Percentiles rank a stretch among this genome's conserved stretches.
phyloP scores from a whole-genome alignment of 2,888 invertebrate species.

The Heliconius sara region DNA sequence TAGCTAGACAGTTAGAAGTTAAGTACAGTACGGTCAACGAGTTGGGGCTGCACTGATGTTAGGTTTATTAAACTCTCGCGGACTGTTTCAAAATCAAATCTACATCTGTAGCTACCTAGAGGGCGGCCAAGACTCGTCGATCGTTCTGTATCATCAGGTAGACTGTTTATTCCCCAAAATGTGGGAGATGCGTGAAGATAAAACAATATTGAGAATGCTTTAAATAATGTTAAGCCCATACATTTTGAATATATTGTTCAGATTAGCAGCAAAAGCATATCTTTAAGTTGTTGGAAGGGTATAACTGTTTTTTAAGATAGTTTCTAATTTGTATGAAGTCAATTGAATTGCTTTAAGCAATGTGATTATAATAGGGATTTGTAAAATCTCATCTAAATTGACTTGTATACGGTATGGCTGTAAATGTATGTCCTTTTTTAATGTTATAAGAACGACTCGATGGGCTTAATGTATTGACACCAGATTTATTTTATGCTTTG shows the following conservation, averaged over 20 bases:
- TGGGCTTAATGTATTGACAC: neutral
- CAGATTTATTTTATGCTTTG: neutral
- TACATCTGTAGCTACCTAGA: neutral
- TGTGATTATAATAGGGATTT: slow-evolving; percentile 3
- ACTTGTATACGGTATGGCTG: slow-evolving; percentile 11
- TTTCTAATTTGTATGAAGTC: neutral
- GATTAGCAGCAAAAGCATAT: neutral
- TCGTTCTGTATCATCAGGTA: neutral
- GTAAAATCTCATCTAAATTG: slow-evolving; percentile 15
- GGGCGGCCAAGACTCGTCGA: neutral
- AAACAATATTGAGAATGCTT: neutral
- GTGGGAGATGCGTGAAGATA: slow-evolving; percentile 6
- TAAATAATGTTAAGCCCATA: slow-evolving; percentile 1
- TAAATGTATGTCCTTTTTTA: neutral
- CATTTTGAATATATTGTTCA: neutral
- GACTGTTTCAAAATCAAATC: neutral
- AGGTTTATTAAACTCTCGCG: no score
- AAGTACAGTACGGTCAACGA: neutral
- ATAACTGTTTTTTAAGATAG: slow-evolving; percentile 5
- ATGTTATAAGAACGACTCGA: neutral
- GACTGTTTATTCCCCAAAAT: neutral
- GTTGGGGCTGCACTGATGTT: neutral
- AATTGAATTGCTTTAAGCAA: slow-evolving; percentile 19
- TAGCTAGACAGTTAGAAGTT: neutral
- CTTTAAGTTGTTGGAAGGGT: neutral